These are phyloP conservation scores for Empidonax traillii DNA, from an alignment of 2,113 vertebrate species.

Conservation along the genomic window DNA sequence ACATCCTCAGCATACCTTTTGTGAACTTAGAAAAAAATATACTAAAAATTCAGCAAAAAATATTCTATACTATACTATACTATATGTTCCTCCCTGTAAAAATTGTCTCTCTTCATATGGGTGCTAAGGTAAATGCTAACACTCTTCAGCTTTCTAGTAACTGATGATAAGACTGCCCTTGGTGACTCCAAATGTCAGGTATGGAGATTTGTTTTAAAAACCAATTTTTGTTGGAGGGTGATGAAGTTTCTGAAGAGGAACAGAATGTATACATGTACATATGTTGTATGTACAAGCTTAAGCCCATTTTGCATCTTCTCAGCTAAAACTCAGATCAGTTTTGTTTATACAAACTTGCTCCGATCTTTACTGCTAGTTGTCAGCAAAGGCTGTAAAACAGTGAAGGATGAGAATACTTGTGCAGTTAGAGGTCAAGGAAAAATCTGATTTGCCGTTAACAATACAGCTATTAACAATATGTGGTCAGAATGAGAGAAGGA, in stretches of 20 bases:
- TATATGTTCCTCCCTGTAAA: background rate
- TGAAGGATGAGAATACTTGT: fast-evolving
- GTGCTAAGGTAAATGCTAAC: background rate
- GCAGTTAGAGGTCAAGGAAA: background rate
- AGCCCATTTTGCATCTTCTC: background rate
- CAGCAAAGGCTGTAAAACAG: background rate
- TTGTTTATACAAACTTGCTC: background rate
- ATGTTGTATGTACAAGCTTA: background rate
- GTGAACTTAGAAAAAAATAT: background rate
- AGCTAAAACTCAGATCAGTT: background rate
- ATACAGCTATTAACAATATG: too few relatives aligned
- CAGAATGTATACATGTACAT: background rate
- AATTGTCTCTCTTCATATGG: background rate
- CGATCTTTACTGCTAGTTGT: background rate
- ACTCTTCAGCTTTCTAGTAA: background rate
- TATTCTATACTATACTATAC: too few relatives aligned
- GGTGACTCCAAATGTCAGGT: background rate
- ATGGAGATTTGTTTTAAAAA: background rate
- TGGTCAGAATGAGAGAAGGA: background rate
- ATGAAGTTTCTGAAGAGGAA: background rate
- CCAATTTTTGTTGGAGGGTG: fast-evolving
- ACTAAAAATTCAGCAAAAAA: background rate
- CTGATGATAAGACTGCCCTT: background rate
- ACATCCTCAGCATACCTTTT: fast-evolving
- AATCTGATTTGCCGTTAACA: background rate